Evolutionary conservation across 2,113 vertebrate species (phyloP).

Genomic region (Struthio camelus): DNA sequence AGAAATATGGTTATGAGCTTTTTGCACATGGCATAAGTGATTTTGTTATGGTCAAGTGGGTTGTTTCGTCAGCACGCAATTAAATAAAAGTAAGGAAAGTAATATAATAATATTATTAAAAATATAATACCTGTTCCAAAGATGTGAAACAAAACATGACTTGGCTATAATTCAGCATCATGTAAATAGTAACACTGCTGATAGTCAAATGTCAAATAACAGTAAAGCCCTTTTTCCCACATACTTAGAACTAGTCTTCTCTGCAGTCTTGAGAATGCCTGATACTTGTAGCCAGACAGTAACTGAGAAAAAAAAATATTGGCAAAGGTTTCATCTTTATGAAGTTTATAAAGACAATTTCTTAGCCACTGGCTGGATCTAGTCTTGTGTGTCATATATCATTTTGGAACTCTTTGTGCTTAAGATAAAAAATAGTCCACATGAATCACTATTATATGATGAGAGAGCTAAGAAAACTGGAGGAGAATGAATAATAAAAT

Average conservation of each 20-base stretch:
- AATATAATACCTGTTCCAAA: background rate
- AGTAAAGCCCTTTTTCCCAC: background rate
- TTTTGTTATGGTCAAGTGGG: background rate
- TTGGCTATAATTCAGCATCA: background rate
- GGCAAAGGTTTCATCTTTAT: constrained; percentile 41
- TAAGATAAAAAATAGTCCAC: background rate
- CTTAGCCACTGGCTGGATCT: background rate
- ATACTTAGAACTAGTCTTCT: background rate
- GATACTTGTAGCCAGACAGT: background rate
- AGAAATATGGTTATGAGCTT: background rate
- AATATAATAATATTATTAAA: background rate
- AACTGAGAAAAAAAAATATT: background rate
- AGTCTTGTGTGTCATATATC: background rate
- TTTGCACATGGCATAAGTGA: background rate
- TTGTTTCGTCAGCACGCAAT: background rate
- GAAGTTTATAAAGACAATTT: constrained; percentile 22
- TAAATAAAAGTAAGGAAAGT: background rate
- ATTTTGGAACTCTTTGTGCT: background rate
- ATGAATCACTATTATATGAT: background rate
- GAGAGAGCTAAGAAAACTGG: constrained; percentile 12
- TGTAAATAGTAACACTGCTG: background rate
- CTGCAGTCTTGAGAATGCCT: background rate
- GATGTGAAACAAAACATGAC: background rate
- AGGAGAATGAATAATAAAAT: constrained; percentile 1
- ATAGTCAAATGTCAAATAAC: background rate